A percentile compares a stretch with the other conserved stretches of the same genome.
Conservation (phyloP, 53 echinoderm and acorn worm genomes). For the Apostichopus leukothele region DNA sequence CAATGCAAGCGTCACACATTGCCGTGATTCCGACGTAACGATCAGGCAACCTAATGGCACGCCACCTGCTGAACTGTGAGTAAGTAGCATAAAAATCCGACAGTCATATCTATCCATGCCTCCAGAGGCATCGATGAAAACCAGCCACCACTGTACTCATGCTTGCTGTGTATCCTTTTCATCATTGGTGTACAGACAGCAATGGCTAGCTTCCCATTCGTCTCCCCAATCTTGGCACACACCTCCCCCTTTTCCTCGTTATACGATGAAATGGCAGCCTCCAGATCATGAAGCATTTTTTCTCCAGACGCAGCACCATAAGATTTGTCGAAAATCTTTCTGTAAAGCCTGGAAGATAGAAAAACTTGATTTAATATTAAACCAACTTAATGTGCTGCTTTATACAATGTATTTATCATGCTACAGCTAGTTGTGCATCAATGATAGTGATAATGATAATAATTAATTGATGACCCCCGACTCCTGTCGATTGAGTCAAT, state of each 20-base stretch:
- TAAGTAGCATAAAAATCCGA: conserved; percentile 1
- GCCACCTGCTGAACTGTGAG: too few relatives aligned
- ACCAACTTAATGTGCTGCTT: too few relatives aligned
- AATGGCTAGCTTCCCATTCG: conserved; percentile 44
- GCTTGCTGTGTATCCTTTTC: neutral
- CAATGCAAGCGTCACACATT: too few relatives aligned
- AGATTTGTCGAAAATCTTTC: conserved; percentile 26
- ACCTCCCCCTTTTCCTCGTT: conserved; percentile 23
- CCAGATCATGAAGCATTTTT: conserved; percentile 20
- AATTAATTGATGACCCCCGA: too few relatives aligned
- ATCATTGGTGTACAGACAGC: conserved; percentile 45
- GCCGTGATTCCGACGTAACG: too few relatives aligned
- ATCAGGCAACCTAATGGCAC: too few relatives aligned
- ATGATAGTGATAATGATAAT: too few relatives aligned
- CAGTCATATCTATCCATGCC: conserved; percentile 37
- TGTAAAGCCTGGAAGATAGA: conserved; percentile 25
- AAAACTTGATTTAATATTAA: neutral
- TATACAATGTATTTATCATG: too few relatives aligned
- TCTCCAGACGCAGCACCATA: conserved; percentile 43
- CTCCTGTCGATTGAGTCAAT: too few relatives aligned
- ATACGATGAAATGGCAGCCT: conserved; percentile 12
- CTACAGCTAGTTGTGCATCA: too few relatives aligned
- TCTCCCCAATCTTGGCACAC: conserved; percentile 37
- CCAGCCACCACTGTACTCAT: conserved; percentile 32
- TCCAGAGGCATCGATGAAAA: conserved; percentile 41